phyloP scores from a whole-genome alignment of 2,888 invertebrate species.

The Torymus tubicola region DNA sequence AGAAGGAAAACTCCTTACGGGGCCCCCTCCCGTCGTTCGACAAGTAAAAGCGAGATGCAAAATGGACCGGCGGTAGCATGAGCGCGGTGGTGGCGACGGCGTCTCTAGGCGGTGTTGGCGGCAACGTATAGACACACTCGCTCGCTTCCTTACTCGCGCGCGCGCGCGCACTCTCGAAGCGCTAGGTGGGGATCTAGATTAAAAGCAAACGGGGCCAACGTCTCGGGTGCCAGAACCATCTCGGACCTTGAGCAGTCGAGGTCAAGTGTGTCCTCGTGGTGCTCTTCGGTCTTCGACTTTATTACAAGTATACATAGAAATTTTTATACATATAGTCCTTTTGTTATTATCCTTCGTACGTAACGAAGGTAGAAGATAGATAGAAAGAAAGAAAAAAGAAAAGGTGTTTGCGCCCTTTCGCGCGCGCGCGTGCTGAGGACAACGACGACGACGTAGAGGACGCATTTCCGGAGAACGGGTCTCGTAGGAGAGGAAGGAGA shows the following conservation, averaged over 20 bases:
- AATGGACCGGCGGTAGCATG: slow-evolving; percentile 70
- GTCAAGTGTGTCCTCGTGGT: slow-evolving; percentile 62
- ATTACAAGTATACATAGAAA: no score
- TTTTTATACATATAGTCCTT: no score
- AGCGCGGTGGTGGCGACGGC: slow-evolving; percentile 2
- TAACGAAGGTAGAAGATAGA: no score
- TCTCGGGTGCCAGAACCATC: slow-evolving; percentile 74
- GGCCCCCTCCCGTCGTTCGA: background rate
- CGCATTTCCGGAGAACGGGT: no score
- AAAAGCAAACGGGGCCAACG: slow-evolving; percentile 76
- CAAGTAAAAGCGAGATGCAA: slow-evolving; percentile 67
- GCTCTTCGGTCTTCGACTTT: no score
- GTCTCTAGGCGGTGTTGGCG: background rate
- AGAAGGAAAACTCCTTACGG: background rate
- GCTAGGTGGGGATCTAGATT: slow-evolving; percentile 75
- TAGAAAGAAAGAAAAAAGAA: no score
- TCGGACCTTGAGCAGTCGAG: slow-evolving; percentile 74
- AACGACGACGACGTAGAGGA: no score
- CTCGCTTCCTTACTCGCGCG: slow-evolving; percentile 14
- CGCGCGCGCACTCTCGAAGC: slow-evolving; percentile 47
- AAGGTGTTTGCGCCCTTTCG: no score
- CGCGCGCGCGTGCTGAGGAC: no score
- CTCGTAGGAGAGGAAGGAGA: slow-evolving; percentile 17
- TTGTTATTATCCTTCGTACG: no score
- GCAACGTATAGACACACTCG: slow-evolving; percentile 1